Evolutionary conservation across 1,140 invertebrate species (phyloP).

Genomic region (Goniozus legneri): DNA sequence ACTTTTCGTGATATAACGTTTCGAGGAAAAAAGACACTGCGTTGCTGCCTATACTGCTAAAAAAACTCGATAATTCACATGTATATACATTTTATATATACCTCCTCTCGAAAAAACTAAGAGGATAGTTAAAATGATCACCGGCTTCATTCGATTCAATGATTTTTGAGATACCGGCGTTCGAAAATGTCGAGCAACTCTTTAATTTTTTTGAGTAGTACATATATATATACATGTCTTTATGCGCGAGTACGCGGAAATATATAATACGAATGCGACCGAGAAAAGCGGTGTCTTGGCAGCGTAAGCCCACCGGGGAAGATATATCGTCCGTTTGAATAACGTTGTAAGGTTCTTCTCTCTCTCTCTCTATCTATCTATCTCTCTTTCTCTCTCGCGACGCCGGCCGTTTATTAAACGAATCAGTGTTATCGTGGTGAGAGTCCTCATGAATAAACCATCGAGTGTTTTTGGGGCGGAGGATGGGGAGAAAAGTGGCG

Average conservation of each 20-base stretch:
- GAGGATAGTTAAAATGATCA: neutral
- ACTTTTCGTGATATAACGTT: too few species aligned
- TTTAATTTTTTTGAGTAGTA: too few species aligned
- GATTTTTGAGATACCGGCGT: too few species aligned
- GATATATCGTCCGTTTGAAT: slow-evolving; percentile 50
- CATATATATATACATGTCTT: neutral
- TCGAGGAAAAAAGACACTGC: too few species aligned
- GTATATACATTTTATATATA: too few species aligned
- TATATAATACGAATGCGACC: slow-evolving; percentile 12
- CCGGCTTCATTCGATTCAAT: neutral
- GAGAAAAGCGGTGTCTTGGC: slow-evolving; percentile 31
- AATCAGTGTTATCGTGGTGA: slow-evolving; percentile 52
- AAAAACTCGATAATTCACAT: too few species aligned
- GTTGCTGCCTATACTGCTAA: too few species aligned
- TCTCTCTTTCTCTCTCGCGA: slow-evolving; percentile 19
- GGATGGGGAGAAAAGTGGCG: slow-evolving; percentile 23
- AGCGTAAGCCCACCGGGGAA: slow-evolving; percentile 41
- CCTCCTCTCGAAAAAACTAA: too few species aligned
- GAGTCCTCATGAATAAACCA: slow-evolving; percentile 53
- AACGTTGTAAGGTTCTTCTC: slow-evolving; percentile 39
- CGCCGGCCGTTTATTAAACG: slow-evolving; percentile 49
- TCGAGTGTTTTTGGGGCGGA: slow-evolving; percentile 42
- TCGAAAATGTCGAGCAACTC: neutral
- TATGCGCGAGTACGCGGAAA: neutral
- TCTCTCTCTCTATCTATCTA: too few species aligned